Base-by-base conservation (phyloP, 2,113 vertebrate genomes). In the Sinocyclocheilus rhinocerous region DNA sequence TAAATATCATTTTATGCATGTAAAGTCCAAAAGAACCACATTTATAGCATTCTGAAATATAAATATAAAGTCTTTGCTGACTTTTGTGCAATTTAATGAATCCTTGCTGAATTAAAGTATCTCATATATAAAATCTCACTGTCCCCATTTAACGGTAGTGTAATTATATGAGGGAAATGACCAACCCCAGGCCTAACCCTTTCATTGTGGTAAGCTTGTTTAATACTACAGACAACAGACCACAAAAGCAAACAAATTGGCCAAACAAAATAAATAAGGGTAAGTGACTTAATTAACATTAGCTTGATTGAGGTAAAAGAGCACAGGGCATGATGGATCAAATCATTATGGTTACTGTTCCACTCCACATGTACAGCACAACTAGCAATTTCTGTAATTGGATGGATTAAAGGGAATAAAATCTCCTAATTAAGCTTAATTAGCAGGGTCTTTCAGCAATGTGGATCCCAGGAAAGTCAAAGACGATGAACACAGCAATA, bases 391-490 rank as follows among this genome's bases (percentile, higher is more conserved):
- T 76, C 70, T n/a, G 10, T 73, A 76, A 76, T 24, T 52, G 13
- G 6, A 77, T 33, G 76, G 76, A 77, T 77, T 77, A 77, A 77
- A 77, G 76, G 20, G 50, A 77, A 77, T 77, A 22, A 33, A 55
- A 18, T 20, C 48, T 55, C 9, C 26, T 55, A 55, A 77, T 77
- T 55, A 77, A 20, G 75, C 26, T 77, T 77, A 77, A 77, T 77
- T 29, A 77, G 48, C 48, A 8, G 3, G 50, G 26, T 33, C 48
- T 55, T 33, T 52, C 29, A 55, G 50, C 48, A 77, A 29, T 16
- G 29, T 18, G 48, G 24, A 77, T 10, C 76, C 24, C 76, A 52
- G 50, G 50, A 77, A 50, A 33, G 7, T 33, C 48, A 72, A 72
- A 72, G 18, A 18, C 29, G 52, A 1, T 24, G 73, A 6, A 18